Evolutionary conservation across 2,797 vertebrate genomes (phyloP).

Genomic region (Acanthurus tractus): DNA sequence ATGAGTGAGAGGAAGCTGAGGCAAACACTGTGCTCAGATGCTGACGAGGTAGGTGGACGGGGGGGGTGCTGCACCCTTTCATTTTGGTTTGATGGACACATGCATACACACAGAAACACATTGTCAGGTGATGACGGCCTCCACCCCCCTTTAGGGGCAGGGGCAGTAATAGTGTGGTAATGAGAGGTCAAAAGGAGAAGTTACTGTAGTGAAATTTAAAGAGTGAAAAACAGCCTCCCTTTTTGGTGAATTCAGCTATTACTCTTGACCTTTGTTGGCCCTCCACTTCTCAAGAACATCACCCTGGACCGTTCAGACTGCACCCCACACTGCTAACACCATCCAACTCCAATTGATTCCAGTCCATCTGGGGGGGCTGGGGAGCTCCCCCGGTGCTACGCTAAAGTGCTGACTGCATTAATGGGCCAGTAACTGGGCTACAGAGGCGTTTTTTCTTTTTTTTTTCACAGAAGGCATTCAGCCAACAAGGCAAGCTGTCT

Average conservation of each 20-base stretch:
- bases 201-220: conserved; percentile 46
- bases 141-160: neutral
- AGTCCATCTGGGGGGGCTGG: conserved; percentile 45
- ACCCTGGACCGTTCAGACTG: conserved; percentile 41
- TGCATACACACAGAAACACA: conserved; percentile 20
- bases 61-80: conserved; percentile 10
- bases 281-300: conserved; percentile 52
- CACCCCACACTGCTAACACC: conserved; percentile 35
- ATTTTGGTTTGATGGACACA: conserved; percentile 38
- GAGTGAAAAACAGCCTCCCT: neutral
- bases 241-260: conserved; percentile 60
- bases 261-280: conserved; percentile 54
- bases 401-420: conserved; percentile 77
- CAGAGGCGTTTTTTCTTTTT: conserved; percentile 21
- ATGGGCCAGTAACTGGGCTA: conserved; percentile 48
- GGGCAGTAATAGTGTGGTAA: conserved; percentile 57
- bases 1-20: neutral
- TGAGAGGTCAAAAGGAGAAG: conserved; percentile 54
- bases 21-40: neutral
- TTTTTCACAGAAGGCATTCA: conserved; percentile 4
- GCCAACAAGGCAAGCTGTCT: conserved; percentile 27
- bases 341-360: conserved; percentile 69
- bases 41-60: neutral
- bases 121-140: conserved; percentile 33
- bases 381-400: conserved; percentile 55